Evolutionary conservation across 2,113 vertebrate species (phyloP).

Genomic region (Neodon shergylaensis): DNA sequence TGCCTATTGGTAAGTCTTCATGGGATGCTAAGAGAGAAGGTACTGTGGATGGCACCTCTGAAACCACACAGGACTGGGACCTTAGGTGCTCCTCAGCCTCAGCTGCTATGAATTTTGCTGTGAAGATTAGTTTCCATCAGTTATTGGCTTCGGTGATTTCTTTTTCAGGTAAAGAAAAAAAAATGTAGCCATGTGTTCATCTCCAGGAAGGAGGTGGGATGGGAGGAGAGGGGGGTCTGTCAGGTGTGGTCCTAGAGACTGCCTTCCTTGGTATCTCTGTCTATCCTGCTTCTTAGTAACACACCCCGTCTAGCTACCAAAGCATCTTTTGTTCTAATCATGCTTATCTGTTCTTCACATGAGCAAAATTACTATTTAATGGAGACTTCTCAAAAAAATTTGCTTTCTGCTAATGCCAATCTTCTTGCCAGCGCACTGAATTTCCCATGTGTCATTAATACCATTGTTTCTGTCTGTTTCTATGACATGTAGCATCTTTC

Average conservation of each 20-base stretch:
- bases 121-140: background rate
- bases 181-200: background rate
- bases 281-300: background rate
- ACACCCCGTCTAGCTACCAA: background rate
- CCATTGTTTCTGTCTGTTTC: constrained; percentile 43
- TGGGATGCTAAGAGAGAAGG: background rate
- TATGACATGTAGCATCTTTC: constrained; percentile 35
- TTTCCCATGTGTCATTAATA: constrained; percentile 17
- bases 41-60: background rate
- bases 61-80: background rate
- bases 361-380: constrained; percentile 39
- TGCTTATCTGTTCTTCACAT: background rate
- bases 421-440: constrained; percentile 59
- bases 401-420: constrained; percentile 24
- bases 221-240: background rate
- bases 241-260: background rate
- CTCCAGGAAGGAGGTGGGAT: background rate
- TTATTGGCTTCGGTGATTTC: constrained; percentile 18
- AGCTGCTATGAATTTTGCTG: background rate
- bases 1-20: background rate
- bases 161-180: constrained; percentile 11
- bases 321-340: constrained; percentile 26
- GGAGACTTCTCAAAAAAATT: background rate
- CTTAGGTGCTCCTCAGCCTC: background rate
- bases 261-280: background rate